Base-by-base conservation (phyloP, 2,797 vertebrate genomes). In the Centroberyx gerrardi region DNA sequence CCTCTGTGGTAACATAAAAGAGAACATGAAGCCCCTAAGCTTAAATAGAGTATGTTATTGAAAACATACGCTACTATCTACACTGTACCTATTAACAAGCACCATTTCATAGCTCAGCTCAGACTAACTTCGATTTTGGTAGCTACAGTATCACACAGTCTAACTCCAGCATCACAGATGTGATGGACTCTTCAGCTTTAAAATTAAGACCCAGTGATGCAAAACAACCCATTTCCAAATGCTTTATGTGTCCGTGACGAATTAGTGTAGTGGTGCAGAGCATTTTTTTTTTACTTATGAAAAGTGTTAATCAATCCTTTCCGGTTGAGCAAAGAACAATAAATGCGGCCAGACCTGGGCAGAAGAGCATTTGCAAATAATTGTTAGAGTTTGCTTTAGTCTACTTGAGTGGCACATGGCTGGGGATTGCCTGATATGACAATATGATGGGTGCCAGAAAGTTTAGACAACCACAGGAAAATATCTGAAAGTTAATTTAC, bases 91-190 rank as follows among this genome's bases (percentile, higher is more conserved):
- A 60, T 33, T 2, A 59, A 29, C 27, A 60, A 52, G 28, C 27
- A 68, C 49, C 27, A 44, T 48, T 60, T 53, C 4, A 8, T 15
- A 13, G 46, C 38, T 18, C 9, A 56, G 12, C 53, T 53, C 12
- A n/a, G 28, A 48, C 33, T 62, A 44, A 44, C 46, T 18, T 29
- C 44, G 31, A 69, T 62, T 64, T 62, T 73, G 56, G 36, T 58
- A 73, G 31, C 69, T 74, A 49, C 40, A 59, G 40, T 28, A 62
- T 70, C 5, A 42, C 62, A 51, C 68, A 64, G 62, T 58, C 28
- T 5, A 74, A 72, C 8, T 71, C 29, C 12, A 48, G 55, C 67
- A 59, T 70, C 18, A 65, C 66, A 56, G 59, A 78, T 59, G 27
- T 65, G 38, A 62, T 31, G 0, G 8, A 29, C 61, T 80, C 28